These are phyloP conservation scores for Ruditapes philippinarum DNA, from an alignment of 1,140 invertebrate species.

Conservation along the genomic window DNA sequence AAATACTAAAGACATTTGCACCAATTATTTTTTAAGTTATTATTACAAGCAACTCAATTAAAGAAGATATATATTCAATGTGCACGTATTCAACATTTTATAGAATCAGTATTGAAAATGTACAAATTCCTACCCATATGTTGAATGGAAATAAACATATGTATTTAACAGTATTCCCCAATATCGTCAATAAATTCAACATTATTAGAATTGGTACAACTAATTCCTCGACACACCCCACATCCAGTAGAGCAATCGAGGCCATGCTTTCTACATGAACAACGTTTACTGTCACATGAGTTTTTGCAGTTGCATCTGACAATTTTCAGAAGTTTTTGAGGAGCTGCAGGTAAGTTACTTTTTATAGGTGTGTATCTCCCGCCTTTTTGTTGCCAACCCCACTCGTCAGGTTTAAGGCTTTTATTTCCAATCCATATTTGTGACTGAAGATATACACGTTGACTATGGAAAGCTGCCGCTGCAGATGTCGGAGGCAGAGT, in stretches of 20 bases:
- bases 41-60: too few species aligned
- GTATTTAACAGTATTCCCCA: too few species aligned
- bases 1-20: too few species aligned
- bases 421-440: constrained; percentile 32
- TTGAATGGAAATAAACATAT: too few species aligned
- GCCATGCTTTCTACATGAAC: constrained; percentile 57
- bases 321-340: constrained; percentile 58
- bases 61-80: too few species aligned
- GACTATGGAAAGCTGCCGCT: constrained; percentile 22
- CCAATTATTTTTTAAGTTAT: too few species aligned
- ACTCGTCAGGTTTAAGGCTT: not conserved
- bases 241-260: too few species aligned
- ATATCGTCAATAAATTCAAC: too few species aligned
- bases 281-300: constrained; percentile 68
- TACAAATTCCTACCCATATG: too few species aligned
- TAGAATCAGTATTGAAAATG: too few species aligned
- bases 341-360: not conserved
- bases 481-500: constrained; percentile 54
- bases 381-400: not conserved
- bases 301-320: constrained; percentile 70
- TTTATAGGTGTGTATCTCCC: too few species aligned
- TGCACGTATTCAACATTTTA: too few species aligned
- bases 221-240: constrained; percentile 56
- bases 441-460: constrained; percentile 42
- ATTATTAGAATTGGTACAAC: constrained; percentile 29